Conservation (phyloP, 2,113 vertebrate species). For the Tragelaphus imberbis region DNA sequence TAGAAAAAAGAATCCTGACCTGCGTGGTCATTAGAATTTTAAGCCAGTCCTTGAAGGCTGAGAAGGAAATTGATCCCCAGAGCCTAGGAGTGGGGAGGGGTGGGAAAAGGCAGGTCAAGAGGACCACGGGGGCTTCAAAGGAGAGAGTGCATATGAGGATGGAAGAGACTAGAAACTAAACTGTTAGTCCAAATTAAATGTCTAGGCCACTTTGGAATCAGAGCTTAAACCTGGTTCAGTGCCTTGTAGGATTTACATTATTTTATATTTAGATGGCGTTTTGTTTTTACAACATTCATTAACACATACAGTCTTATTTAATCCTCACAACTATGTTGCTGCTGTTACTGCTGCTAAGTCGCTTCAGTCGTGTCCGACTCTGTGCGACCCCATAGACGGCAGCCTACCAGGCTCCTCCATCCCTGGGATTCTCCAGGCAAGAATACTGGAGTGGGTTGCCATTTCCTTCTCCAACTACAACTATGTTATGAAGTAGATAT, state of each 20-base stretch:
- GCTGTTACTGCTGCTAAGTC: too few species aligned
- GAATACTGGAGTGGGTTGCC: too few species aligned
- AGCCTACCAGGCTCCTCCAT: too few species aligned
- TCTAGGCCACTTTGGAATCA: background rate
- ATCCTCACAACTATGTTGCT: background rate
- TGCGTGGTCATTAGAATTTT: background rate
- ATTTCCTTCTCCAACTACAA: background rate
- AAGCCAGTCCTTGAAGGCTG: background rate
- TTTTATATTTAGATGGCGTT: background rate
- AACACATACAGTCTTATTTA: background rate
- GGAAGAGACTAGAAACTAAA: background rate
- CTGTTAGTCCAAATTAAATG: background rate
- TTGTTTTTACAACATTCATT: background rate
- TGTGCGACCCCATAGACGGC: too few species aligned
- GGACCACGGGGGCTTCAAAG: background rate
- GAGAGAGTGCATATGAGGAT: background rate
- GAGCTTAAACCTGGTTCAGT: background rate
- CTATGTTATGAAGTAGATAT: background rate
- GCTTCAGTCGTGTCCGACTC: too few species aligned
- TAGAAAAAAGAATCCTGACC: background rate
- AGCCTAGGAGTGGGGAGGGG: background rate
- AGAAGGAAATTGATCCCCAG: background rate
- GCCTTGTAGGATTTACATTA: background rate
- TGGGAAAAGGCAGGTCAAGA: background rate
- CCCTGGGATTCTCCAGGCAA: too few species aligned